These are phyloP conservation scores for Cabera pusaria DNA, from an alignment of 2,888 invertebrate genomes.

Conservation along the genomic window DNA sequence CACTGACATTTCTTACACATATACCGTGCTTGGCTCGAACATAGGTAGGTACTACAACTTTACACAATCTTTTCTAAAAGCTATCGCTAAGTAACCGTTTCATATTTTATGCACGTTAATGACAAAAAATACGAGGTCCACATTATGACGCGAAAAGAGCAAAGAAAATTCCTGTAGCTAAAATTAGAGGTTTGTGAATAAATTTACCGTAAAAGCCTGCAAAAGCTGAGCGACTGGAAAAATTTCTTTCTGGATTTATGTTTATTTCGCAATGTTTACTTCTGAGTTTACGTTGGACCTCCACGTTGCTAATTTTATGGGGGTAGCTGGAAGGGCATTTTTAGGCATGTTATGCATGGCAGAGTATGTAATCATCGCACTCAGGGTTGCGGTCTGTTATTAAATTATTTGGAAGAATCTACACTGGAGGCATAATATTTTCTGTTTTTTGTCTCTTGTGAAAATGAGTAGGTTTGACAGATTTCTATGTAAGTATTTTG, in stretches of 20 bases:
- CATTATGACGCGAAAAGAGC: constrained; percentile 15
- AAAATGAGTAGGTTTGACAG: too few species aligned
- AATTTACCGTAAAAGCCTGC: constrained; percentile 29
- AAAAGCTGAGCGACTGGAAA: constrained; percentile 25
- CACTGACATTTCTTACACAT: too few species aligned
- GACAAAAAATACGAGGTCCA: constrained; percentile 10
- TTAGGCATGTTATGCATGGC: constrained; percentile 13
- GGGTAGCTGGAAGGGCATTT: constrained; percentile 11
- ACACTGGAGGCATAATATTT: too few species aligned
- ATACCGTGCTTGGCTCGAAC: too few species aligned
- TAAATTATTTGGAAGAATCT: too few species aligned
- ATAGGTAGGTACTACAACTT: too few species aligned
- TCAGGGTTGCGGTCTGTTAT: constrained; percentile 12
- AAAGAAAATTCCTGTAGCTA: constrained; percentile 17
- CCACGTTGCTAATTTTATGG: constrained; percentile 26
- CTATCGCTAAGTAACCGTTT: too few species aligned
- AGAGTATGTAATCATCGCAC: constrained; percentile 17
- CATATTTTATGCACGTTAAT: constrained; percentile 4
- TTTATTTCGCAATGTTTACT: constrained; percentile 26
- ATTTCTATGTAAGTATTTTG: too few species aligned
- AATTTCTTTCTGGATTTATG: constrained; percentile 28
- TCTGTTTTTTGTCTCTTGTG: not conserved
- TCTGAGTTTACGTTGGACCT: constrained; percentile 26
- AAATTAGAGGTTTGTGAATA: constrained; percentile 31
- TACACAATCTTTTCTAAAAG: too few species aligned